Evolutionary conservation across 2,888 invertebrate species (phyloP), one percentile per base, ranked within the genome.

Genomic region (Pyrgus malvae): DNA sequence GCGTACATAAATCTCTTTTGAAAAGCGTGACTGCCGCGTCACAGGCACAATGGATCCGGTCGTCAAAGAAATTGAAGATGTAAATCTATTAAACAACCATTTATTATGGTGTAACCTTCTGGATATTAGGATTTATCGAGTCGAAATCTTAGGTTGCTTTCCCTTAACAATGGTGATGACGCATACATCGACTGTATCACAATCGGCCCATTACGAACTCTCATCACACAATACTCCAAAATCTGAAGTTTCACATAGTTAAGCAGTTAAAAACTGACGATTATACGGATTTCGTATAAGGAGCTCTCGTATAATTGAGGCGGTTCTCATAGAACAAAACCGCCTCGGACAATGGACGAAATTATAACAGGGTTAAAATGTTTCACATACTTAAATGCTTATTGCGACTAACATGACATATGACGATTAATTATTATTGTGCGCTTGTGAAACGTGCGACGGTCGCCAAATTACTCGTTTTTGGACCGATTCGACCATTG

Each of bases 241-340:
- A 82, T 78, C 74, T 72, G 67, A 69, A 75, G 76, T 84, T 88
- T 90, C 90, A 78, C 90, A 90, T 88, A 88, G 90, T 90, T 90
- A 88, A 78, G 81, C 80, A 72, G 79, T 85, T 87, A 84, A 87
- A 85, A 80, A 83, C 80, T 75, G 70, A 73, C 85, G 84, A 89
- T 90, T 88, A 89, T 82, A 83, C 80, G 72, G 78, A 84, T 88
- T 90, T 89, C 80, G 82, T 86, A 80, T 72, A 74, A 69, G 69
- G 63, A 67, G 71, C 70, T 71, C 67, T 69, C 65, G 69, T 70
- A 83, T 89, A 90, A 90, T 90, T 89, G 88, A 84, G 81, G 76
- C 77, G 77, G 89, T 90, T 90, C 90, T 76, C 90, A 89, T 82
- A 87, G 84, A 86, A 88, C 83, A 79, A 86, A 82, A 83, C 76